Evolutionary conservation across 1,140 invertebrate species (phyloP).

Genomic region (Musca vetustissima): DNA sequence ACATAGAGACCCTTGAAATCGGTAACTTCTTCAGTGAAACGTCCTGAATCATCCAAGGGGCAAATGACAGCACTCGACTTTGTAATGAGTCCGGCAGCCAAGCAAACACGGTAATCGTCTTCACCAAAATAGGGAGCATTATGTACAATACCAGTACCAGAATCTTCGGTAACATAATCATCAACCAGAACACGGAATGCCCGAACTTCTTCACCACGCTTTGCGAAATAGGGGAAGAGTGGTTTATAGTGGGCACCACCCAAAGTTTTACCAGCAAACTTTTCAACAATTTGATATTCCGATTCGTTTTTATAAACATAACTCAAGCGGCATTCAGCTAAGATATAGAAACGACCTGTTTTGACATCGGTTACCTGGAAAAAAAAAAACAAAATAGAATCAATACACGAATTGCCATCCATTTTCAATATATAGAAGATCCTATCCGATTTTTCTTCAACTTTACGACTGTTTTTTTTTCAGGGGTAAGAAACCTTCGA

Average conservation of each 20-base stretch:
- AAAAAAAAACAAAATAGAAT: not conserved
- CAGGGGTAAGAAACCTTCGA: no score
- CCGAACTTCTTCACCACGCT: slow-evolving; percentile 62
- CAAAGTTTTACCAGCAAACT: slow-evolving; percentile 80
- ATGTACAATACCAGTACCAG: slow-evolving; percentile 98
- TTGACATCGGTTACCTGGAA: slow-evolving; percentile 61
- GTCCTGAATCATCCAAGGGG: slow-evolving; percentile 90
- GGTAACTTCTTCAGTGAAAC: slow-evolving; percentile 80
- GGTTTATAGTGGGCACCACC: slow-evolving; percentile 87
- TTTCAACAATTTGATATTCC: slow-evolving; percentile 75
- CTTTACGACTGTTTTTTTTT: no score
- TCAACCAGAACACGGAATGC: slow-evolving; percentile 88
- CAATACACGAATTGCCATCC: no score
- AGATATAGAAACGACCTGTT: slow-evolving; percentile 69
- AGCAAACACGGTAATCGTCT: slow-evolving; percentile 89
- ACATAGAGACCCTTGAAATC: slow-evolving; percentile 93
- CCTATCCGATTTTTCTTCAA: no score
- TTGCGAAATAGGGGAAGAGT: slow-evolving; percentile 85
- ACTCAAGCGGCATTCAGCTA: slow-evolving; percentile 84
- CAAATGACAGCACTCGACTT: slow-evolving; percentile 87
- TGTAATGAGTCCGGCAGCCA: slow-evolving; percentile 79
- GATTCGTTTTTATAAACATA: slow-evolving; percentile 79
- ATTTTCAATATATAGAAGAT: no score
- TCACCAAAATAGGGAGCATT: slow-evolving; percentile 99
- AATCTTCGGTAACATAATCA: slow-evolving; percentile 93